These are phyloP conservation scores for Ctenomys sociabilis DNA, from an alignment of 2,113 vertebrate species.

Conservation along the genomic window DNA sequence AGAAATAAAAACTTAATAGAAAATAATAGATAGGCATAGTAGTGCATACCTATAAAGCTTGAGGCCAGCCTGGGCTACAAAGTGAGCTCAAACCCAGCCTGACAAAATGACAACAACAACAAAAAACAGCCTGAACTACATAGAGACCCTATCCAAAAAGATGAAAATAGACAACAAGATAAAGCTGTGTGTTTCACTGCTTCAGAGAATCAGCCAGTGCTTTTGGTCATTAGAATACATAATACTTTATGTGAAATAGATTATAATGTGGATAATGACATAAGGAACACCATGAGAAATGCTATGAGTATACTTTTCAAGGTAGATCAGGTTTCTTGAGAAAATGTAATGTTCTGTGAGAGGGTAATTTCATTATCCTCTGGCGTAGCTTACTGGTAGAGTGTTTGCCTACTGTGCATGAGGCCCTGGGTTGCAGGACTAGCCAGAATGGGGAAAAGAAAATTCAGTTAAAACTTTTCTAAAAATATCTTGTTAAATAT, in stretches of 20 bases:
- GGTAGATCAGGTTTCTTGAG: neutral
- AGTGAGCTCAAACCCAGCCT: no score
- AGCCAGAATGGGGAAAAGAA: neutral
- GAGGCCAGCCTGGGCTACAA: no score
- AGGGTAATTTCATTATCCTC: no score
- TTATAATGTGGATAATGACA: neutral
- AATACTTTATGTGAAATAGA: neutral
- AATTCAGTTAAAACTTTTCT: constrained; percentile 7
- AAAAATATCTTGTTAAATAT: neutral
- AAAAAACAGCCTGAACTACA: neutral
- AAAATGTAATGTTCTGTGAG: neutral
- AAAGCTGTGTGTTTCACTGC: neutral
- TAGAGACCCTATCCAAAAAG: neutral
- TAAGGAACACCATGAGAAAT: neutral
- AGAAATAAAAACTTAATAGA: neutral
- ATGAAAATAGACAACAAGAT: neutral
- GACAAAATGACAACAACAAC: no score
- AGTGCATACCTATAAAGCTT: neutral
- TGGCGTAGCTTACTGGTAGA: neutral
- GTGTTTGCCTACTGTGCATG: neutral
- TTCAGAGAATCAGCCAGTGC: neutral
- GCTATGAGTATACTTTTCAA: neutral
- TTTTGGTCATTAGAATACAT: neutral
- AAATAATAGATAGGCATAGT: neutral
- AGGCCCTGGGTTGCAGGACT: neutral